Evolutionary conservation across 2,888 invertebrate genomes (phyloP).

Genomic region (Protophormia terraenovae): DNA sequence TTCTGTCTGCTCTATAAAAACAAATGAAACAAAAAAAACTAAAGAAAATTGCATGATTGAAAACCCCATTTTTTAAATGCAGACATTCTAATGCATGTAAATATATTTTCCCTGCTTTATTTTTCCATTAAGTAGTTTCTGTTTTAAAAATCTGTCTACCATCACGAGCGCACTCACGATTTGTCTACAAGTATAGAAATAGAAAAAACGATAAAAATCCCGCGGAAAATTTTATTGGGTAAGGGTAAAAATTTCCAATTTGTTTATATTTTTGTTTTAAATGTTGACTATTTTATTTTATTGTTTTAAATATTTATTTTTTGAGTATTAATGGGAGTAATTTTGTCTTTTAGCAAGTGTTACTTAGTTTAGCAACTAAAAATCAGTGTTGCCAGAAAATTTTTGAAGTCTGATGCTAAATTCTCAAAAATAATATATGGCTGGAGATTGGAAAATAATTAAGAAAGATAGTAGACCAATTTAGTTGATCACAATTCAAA

Average conservation of each 20-base stretch:
- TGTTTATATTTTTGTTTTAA: no score
- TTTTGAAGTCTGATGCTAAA: no score
- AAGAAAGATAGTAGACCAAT: no score
- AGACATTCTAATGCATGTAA: conserved; percentile 34
- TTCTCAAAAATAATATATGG: no score
- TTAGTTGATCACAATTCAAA: no score
- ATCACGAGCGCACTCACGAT: conserved; percentile 12
- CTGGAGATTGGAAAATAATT: no score
- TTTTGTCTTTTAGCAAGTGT: no score
- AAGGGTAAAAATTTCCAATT: neutral
- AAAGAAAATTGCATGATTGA: conserved; percentile 30
- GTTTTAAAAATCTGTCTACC: conserved; percentile 47
- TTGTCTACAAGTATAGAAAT: neutral
- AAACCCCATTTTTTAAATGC: conserved; percentile 36
- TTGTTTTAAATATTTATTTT: no score
- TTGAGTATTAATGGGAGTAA: no score
- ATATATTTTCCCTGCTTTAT: conserved; percentile 39
- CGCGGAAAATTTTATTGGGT: conserved; percentile 16
- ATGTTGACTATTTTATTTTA: no score
- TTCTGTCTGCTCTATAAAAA: neutral
- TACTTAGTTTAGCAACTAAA: no score
- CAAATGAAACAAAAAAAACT: neutral
- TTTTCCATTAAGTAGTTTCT: conserved; percentile 31
- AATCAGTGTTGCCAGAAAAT: no score
- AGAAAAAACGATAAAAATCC: conserved; percentile 6